Evolutionary conservation across 2,797 vertebrate genomes (phyloP).

Genomic region (Scarus forsteni): DNA sequence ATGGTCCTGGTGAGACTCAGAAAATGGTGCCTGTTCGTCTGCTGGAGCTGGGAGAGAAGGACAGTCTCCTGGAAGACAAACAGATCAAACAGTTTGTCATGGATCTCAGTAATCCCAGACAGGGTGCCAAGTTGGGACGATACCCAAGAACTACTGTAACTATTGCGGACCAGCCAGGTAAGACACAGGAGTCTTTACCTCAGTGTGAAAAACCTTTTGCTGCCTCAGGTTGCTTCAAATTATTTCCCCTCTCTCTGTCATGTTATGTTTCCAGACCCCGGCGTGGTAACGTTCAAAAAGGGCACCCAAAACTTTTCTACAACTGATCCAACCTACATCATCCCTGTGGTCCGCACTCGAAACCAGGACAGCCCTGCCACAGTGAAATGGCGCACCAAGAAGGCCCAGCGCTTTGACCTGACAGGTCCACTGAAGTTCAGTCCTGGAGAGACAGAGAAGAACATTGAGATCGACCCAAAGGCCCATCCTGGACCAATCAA

Average conservation of each 20-base stretch:
- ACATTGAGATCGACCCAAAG: conserved; percentile 76
- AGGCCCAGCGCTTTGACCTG: conserved; percentile 75
- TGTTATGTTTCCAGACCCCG: conserved; percentile 72
- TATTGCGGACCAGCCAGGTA: conserved; percentile 89
- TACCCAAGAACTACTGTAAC: conserved; percentile 90
- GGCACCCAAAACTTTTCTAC: conserved; percentile 76
- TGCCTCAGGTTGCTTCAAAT: neutral
- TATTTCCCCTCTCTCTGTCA: conserved; percentile 7
- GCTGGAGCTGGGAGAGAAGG: conserved; percentile 90
- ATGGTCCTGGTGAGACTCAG: conserved; percentile 89
- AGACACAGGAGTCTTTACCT: neutral
- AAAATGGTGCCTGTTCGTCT: conserved; percentile 91
- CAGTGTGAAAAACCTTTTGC: neutral
- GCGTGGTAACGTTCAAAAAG: conserved; percentile 83
- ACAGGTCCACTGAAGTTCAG: conserved; percentile 76
- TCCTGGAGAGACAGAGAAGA: conserved; percentile 83
- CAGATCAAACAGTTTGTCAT: conserved; percentile 92
- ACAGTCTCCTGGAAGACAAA: conserved; percentile 87
- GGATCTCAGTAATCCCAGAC: conserved; percentile 92
- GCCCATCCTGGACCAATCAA: conserved; percentile 49
- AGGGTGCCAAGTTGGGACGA: conserved; percentile 91
- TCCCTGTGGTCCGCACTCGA: conserved; percentile 82
- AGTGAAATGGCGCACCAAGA: conserved; percentile 83
- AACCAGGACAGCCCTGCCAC: conserved; percentile 71
- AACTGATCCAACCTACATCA: conserved; percentile 72